Base-by-base conservation (phyloP, 1,140 invertebrate genomes). In the Helicoverpa armigera region DNA sequence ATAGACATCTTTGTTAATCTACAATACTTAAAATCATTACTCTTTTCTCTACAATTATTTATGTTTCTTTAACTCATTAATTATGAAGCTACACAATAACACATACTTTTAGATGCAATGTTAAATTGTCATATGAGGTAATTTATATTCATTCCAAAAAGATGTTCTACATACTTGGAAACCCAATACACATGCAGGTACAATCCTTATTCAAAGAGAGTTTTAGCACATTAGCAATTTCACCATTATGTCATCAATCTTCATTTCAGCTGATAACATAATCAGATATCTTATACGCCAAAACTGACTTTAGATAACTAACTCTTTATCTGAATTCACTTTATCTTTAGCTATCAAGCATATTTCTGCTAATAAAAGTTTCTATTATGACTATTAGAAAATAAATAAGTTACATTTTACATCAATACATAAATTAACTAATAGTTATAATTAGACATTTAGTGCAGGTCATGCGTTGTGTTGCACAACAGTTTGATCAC, bases 401-500 rank as follows among this genome's bases (percentile, higher is more conserved):
- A 81, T 82, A 79, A 81, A 81, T 69, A 82, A 58, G 79, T 76
- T 80, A 84, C 31, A 73, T 73, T n/a, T 80, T 78, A 84, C 60
- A 82, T 75, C 70, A 80, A 78, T 79, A 81, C 53, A 72, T 63
- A 79, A 70, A 72, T 79, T 79, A 79, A 79, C 65, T 79, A 67
- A 67, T 78, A 35, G 63, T 78, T 69, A 16, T 70, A 70, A 48
- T 58, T n/a, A 72, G 43, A 61, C 48, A 67, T 78, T 77, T 65
- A 67, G 75, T 67, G 63, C 63, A 76, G 35, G 73, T 63, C 61
- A 78, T 67, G 50, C 54, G 75, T 76, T 77, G 50, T 51, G 43
- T 79, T n/a, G 35, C 65, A 70, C 63, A 79, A 79, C 53, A 60
- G 60, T 80, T 58, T 80, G 84, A 82, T 94, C 90, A 95, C 86